phyloP scores from a whole-genome alignment of 2,888 invertebrate genomes.

The Andrena hattorfiana region DNA sequence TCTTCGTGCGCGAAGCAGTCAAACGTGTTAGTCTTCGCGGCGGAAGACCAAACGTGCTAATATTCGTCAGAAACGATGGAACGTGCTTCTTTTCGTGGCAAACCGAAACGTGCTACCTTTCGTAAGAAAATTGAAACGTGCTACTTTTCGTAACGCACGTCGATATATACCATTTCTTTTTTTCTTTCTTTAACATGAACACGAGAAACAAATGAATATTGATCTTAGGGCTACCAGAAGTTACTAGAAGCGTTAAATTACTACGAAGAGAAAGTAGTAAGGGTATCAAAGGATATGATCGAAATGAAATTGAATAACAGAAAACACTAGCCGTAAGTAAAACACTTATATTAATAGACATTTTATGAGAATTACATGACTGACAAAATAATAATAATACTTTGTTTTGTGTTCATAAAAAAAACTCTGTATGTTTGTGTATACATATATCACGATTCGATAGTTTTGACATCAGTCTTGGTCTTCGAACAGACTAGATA shows the following conservation, averaged over 20 bases:
- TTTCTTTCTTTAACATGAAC: not conserved
- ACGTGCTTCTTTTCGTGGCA: no score
- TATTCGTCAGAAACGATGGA: no score
- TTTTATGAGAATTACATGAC: conserved; percentile 21
- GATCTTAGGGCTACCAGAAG: conserved; percentile 87
- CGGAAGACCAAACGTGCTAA: no score
- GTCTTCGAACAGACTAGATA: conserved; percentile 9
- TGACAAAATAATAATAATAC: not conserved
- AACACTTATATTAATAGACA: conserved; percentile 35
- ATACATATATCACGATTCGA: not conserved
- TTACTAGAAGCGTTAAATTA: conserved; percentile 88
- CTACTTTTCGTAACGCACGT: no score
- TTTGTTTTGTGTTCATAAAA: conserved; percentile 10
- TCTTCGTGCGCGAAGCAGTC: no score
- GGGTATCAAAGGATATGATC: conserved; percentile 89
- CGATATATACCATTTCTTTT: not conserved
- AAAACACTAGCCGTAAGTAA: conserved; percentile 69
- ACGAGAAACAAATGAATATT: not conserved
- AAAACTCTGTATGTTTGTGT: not conserved
- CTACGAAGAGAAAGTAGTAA: conserved; percentile 88
- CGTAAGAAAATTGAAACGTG: no score
- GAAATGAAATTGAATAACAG: conserved; percentile 75
- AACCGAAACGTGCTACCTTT: no score
- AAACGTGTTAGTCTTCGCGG: no score
- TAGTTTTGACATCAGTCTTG: conserved; percentile 24